Evolutionary conservation across 2,888 invertebrate genomes (phyloP).

Genomic region (Salpingus planirostris): DNA sequence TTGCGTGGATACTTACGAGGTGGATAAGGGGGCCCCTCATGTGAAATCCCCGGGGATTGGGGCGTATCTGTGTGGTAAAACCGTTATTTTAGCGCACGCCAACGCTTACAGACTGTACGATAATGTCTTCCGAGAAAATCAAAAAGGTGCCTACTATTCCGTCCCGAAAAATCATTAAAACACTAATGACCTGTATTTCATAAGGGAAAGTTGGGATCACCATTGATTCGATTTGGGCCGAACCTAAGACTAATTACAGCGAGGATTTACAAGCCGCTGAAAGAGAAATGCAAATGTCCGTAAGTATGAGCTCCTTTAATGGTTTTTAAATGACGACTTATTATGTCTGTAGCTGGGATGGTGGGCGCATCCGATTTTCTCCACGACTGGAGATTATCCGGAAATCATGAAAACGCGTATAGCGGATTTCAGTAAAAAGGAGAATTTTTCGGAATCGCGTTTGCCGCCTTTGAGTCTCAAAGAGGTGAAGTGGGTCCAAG

Average conservation of each 20-base stretch:
- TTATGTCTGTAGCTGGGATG: too few species aligned
- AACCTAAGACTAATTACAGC: slow-evolving; percentile 43
- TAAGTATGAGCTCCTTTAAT: too few species aligned
- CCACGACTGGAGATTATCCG: slow-evolving; percentile 45
- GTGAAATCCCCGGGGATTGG: slow-evolving; percentile 45
- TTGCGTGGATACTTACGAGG: slow-evolving; percentile 33
- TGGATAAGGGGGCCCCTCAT: slow-evolving; percentile 42
- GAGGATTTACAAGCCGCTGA: slow-evolving; percentile 48
- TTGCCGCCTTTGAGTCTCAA: slow-evolving; percentile 40
- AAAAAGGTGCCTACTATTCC: slow-evolving; percentile 20
- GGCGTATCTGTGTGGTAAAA: slow-evolving; percentile 55
- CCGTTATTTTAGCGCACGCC: slow-evolving; percentile 56
- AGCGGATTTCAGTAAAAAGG: slow-evolving; percentile 36
- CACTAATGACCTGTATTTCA: slow-evolving; percentile 39
- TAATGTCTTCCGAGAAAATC: slow-evolving; percentile 38
- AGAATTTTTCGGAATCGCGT: slow-evolving; percentile 40
- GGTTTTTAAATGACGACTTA: too few species aligned
- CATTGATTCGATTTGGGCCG: slow-evolving; percentile 47
- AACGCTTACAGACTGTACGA: slow-evolving; percentile 52
- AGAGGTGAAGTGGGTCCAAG: slow-evolving; percentile 42
- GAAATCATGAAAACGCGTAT: slow-evolving; percentile 42
- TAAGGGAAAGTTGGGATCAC: slow-evolving; percentile 54
- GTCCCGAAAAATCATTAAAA: slow-evolving; percentile 1
- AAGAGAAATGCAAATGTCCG: slow-evolving; percentile 46
- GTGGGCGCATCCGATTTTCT: slow-evolving; percentile 44